A percentile compares a stretch with the other conserved stretches of the same genome.
Evolutionary conservation across 1,140 invertebrate species (phyloP).

Genomic region (Cephus cinctus): DNA sequence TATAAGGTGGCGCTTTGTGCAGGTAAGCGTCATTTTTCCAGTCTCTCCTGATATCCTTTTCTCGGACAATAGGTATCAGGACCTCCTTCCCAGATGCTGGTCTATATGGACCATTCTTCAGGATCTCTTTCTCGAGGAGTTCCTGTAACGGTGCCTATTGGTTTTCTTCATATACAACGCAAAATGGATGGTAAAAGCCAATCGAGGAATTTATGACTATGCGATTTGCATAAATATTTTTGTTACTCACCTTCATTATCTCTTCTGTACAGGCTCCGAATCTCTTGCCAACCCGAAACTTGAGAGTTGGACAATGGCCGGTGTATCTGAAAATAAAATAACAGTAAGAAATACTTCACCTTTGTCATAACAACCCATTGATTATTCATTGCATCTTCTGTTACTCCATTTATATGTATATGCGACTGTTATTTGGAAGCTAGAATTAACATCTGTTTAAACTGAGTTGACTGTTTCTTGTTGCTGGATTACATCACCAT

Average conservation of each 20-base stretch:
- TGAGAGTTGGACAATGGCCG: constrained; percentile 72
- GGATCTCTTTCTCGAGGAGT: constrained; percentile 51
- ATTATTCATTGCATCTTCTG: not conserved
- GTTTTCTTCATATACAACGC: not conserved
- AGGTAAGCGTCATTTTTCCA: constrained; percentile 48
- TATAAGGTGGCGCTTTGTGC: constrained; percentile 58
- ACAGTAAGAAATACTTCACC: not conserved
- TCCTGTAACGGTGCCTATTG: constrained; percentile 42
- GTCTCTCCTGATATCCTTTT: constrained; percentile 40
- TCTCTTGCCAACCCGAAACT: constrained; percentile 69
- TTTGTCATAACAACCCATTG: not conserved
- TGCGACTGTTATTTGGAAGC: not conserved
- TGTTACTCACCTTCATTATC: constrained; percentile 60
- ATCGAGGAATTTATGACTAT: constrained; percentile 2
- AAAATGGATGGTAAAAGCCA: not conserved
- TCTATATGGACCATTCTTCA: constrained; percentile 47
- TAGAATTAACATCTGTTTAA: not conserved
- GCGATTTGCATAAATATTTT: constrained; percentile 4
- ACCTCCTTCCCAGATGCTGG: constrained; percentile 35
- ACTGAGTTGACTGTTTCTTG: not conserved
- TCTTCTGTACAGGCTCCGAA: constrained; percentile 70
- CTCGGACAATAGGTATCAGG: constrained; percentile 21
- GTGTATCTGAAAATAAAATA: constrained; percentile 62
- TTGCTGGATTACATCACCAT: not conserved
- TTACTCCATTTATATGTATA: not conserved